Evolutionary conservation across 2,113 vertebrate species (phyloP).

Genomic region (Engystomops pustulosus): DNA sequence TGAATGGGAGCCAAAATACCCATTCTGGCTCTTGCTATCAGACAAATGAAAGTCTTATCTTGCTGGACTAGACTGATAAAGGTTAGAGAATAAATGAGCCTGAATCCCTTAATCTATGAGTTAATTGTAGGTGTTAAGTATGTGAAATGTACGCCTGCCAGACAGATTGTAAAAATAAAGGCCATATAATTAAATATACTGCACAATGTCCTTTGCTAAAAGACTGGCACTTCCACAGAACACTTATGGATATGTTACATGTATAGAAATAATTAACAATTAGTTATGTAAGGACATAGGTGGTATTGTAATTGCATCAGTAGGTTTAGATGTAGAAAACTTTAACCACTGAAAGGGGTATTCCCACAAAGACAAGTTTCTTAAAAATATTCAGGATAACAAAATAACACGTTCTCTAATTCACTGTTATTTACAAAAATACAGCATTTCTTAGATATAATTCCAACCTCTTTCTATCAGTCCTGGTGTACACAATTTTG

Average conservation of each 20-base stretch:
- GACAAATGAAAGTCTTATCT: slow-evolving; percentile 22
- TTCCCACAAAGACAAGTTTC: too few relatives aligned
- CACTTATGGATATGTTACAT: background rate
- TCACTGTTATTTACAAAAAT: too few relatives aligned
- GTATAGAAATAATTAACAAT: background rate
- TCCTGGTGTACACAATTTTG: too few relatives aligned
- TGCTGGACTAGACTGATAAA: slow-evolving; percentile 15
- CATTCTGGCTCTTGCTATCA: background rate
- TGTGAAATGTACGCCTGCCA: slow-evolving; percentile 15
- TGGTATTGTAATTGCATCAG: background rate
- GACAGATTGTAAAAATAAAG: slow-evolving; percentile 1
- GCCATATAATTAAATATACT: background rate
- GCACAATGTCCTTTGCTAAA: background rate
- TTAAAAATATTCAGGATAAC: too few relatives aligned
- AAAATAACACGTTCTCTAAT: too few relatives aligned
- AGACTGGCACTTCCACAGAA: background rate
- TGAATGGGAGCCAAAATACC: slow-evolving; percentile 20
- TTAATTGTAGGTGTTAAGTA: slow-evolving; percentile 30
- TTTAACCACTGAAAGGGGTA: too few relatives aligned
- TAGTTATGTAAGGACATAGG: background rate
- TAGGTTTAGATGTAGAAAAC: background rate
- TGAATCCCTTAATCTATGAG: slow-evolving; percentile 27
- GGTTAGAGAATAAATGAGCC: slow-evolving; percentile 1
- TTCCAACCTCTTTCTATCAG: too few relatives aligned
- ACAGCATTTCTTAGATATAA: too few relatives aligned